Evolutionary conservation across 1,140 invertebrate genomes (phyloP), one percentile per base, ranked within the genome.

Genomic region (Pissodes strobi): DNA sequence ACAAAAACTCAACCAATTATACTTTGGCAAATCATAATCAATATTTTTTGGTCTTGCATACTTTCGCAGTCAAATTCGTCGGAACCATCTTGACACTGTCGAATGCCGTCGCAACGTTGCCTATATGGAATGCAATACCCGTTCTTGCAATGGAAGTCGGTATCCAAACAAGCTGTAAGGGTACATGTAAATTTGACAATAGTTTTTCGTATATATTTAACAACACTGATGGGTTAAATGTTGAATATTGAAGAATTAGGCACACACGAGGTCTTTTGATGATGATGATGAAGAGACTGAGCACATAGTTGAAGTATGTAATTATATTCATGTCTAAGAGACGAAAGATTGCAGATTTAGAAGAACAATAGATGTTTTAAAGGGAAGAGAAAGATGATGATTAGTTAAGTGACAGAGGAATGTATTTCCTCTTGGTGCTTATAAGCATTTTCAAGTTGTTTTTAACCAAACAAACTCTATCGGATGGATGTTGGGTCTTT

Each of bases 41-140:
- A 13, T 10, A 34, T 37, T 10, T 38, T 4, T 51, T 51, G 30
- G 22, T 46, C 1, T 41, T 51, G 45, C 67, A 66, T 69, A 69
- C 67, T 66, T 63, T 62, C 39, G 48, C 67, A 69, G 41, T 68
- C 43, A 2, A 64, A 23, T 81, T 94, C 91, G 74, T 94, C 91
- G 64, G 88, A 87, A 74, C 82, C 81, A 77, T 90, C 88, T 25
- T 85, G 80, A 81, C 90, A 92, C 71, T 92, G 86, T 74, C 82
- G 80, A 70, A 85, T 84, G 64, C 87, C 87, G 76, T 94, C 89
- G 81, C 92, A 94, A 45, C 84, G 79, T 74, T 86, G 84, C 2
- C 82, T 79, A 37, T 81, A 75, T 21, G 84, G 81, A 67, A 93
- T 87, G 80, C 91, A 94, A 70, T 84, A 82, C 64, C 87, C 85